Base-by-base conservation (phyloP, 2,888 invertebrate genomes). In the Drosophila mayaguana region DNA sequence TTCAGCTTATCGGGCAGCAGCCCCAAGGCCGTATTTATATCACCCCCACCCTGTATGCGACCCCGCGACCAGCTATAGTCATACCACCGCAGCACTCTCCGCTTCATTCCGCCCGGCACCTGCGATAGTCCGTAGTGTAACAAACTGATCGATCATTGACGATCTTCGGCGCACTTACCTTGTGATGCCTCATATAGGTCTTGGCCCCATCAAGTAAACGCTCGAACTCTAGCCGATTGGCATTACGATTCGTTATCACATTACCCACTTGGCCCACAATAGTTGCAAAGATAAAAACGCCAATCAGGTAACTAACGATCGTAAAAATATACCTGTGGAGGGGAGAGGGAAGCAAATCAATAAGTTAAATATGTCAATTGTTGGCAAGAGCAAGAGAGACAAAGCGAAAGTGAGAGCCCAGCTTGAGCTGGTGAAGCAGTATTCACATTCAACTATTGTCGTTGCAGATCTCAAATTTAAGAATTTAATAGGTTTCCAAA, bases 31-130 rank as follows among this genome's bases (percentile, higher is more conserved):
- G 98, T 98, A 92, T 98, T 98, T 92, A 98, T 98, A 93, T 98
- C 98, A 11, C 98, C 98, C 1, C 98, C 98, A 3, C 98, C 98
- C 92, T 98, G 98, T 89, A 98, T 98, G 57, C 98, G 94, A 8
- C 98, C 98, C 69, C 98, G 94, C 4, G 98, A 98, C 98, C 98
- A 98, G 34, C 98, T 98, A 93, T 99, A 99, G 93, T 98, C 98
- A 93, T 98, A 99, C 98, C 98, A 98, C 9, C 98, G 95, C 38
- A 98, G 95, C 1, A 99, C 98, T 25, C 98, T 94, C n/a, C 98
- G 94, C 92, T 98, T 98, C 97, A 99, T 98, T 20, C 97, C 98
- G 42, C 97, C 96, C 8, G 98, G 98, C 32, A 91, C 91, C 91
- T 91, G 20, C 12, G 20, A 50, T 3, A 32, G 6, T 8, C 32